Conservation (phyloP, 2,113 vertebrate species). For the Camelus bactrianus region DNA sequence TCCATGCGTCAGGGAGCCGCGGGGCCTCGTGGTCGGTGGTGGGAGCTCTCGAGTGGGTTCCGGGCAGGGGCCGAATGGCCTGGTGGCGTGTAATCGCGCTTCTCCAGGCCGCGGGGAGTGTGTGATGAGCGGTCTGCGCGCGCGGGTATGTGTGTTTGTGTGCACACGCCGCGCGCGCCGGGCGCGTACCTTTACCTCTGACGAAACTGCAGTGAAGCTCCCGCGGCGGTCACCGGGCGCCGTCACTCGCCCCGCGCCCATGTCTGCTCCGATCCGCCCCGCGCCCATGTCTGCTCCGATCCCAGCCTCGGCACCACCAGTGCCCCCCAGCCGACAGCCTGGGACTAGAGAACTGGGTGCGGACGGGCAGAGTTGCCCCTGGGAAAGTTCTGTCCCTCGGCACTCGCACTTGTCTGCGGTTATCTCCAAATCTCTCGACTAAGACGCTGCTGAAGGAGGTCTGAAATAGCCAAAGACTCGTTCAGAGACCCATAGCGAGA, state of each 20-base stretch:
- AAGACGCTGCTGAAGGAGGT: not conserved
- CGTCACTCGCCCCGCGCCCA: conserved; percentile 84
- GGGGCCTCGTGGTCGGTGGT: conserved; percentile 63
- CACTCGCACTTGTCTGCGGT: not conserved
- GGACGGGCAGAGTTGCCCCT: not conserved
- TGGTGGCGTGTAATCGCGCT: not conserved
- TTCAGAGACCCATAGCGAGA: not conserved
- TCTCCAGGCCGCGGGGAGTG: not conserved
- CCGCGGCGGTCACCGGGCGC: conserved; percentile 80
- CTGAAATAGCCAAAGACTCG: not conserved
- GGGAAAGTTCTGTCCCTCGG: not conserved
- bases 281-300: conserved; percentile 79
- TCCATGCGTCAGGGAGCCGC: conserved; percentile 37
- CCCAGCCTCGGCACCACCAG: conserved; percentile 34
- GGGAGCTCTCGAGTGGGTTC: conserved; percentile 53
- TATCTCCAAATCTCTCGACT: not conserved
- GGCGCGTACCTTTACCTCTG: conserved; percentile 88
- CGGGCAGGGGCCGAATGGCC: not conserved
- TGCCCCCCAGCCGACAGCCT: not conserved
- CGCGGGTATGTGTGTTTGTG: not conserved
- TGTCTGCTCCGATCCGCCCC: conserved; percentile 80
- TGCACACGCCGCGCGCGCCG: conserved; percentile 74
- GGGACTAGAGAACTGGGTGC: not conserved
- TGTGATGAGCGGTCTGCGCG: not conserved
- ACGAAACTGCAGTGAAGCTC: conserved; percentile 87